phyloP scores from a whole-genome alignment of 2,113 vertebrate species.

The Ctenodactylus gundi region DNA sequence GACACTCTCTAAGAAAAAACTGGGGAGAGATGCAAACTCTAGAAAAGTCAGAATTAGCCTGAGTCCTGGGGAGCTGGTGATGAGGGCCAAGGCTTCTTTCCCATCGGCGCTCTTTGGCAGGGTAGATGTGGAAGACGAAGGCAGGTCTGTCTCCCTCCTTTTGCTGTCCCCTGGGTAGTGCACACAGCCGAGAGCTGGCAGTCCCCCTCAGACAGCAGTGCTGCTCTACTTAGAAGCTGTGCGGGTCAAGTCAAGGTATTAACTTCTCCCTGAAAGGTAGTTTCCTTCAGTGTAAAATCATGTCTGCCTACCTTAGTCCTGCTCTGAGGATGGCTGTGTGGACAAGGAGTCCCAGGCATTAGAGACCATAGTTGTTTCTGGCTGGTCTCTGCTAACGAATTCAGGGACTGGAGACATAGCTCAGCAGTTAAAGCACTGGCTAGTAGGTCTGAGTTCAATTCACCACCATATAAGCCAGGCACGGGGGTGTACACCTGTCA shows the following conservation, averaged over 20 bases:
- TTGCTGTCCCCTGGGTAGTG: neutral
- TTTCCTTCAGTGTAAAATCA: neutral
- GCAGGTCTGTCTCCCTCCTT: neutral
- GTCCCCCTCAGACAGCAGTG: fast-evolving
- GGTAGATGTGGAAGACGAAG: neutral
- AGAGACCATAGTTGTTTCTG: neutral
- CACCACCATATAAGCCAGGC: too few species aligned
- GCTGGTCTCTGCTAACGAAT: neutral
- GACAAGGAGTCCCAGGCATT: neutral
- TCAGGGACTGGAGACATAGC: neutral
- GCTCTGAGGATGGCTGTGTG: neutral
- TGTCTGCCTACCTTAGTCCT: neutral
- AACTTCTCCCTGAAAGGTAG: neutral
- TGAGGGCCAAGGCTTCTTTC: constrained; percentile 84
- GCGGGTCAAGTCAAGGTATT: neutral
- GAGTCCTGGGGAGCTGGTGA: neutral
- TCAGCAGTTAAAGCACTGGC: too few species aligned
- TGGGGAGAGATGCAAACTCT: neutral
- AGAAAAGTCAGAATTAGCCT: neutral
- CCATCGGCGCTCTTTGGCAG: constrained; percentile 86
- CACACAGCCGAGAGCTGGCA: neutral
- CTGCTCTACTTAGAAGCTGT: neutral
- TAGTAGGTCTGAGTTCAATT: too few species aligned
- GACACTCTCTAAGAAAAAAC: too few species aligned
- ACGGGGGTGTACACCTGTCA: too few species aligned